Evolutionary conservation across 1,140 invertebrate species (phyloP).

Genomic region (Drosophila tsacasi): DNA sequence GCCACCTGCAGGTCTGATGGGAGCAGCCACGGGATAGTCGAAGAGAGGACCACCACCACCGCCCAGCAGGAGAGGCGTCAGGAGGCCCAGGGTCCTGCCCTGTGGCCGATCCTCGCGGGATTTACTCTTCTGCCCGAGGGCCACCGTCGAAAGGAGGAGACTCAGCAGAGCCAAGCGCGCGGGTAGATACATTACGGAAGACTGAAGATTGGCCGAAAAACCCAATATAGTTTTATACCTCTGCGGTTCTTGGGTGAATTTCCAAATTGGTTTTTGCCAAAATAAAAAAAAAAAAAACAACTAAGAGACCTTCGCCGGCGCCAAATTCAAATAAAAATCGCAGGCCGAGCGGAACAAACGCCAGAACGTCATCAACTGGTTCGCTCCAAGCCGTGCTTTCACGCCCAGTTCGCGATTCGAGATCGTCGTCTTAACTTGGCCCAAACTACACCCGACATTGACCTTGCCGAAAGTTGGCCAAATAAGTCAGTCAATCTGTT

Average conservation of each 20-base stretch:
- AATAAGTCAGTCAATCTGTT: slow-evolving; percentile 61
- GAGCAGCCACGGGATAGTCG: slow-evolving; percentile 52
- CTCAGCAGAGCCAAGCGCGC: slow-evolving; percentile 46
- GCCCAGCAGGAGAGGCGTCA: slow-evolving; percentile 64
- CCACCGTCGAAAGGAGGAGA: slow-evolving; percentile 33
- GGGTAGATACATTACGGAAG: slow-evolving; percentile 47
- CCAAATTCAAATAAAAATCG: slow-evolving; percentile 28
- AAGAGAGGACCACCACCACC: slow-evolving; percentile 29
- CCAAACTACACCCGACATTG: slow-evolving; percentile 58
- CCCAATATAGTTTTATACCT: slow-evolving; percentile 64
- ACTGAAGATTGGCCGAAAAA: slow-evolving; percentile 50
- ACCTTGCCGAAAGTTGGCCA: slow-evolving; percentile 66
- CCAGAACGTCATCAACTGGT: slow-evolving; percentile 58
- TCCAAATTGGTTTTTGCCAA: slow-evolving; percentile 55
- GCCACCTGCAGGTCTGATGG: slow-evolving; percentile 8
- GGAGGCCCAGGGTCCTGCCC: slow-evolving; percentile 69
- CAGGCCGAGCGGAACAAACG: slow-evolving; percentile 50
- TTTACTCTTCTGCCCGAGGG: slow-evolving; percentile 27
- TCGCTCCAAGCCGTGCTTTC: slow-evolving; percentile 23
- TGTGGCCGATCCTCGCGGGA: slow-evolving; percentile 26
- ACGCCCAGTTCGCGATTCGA: slow-evolving; percentile 18
- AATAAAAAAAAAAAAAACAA: slow-evolving; percentile 23
- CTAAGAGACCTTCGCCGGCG: slow-evolving; percentile 60
- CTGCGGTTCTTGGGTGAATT: slow-evolving; percentile 64
- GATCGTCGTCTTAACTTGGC: slow-evolving; percentile 39